Evolutionary conservation across 2,113 vertebrate genomes (phyloP).

Genomic region (Marmota monax): DNA sequence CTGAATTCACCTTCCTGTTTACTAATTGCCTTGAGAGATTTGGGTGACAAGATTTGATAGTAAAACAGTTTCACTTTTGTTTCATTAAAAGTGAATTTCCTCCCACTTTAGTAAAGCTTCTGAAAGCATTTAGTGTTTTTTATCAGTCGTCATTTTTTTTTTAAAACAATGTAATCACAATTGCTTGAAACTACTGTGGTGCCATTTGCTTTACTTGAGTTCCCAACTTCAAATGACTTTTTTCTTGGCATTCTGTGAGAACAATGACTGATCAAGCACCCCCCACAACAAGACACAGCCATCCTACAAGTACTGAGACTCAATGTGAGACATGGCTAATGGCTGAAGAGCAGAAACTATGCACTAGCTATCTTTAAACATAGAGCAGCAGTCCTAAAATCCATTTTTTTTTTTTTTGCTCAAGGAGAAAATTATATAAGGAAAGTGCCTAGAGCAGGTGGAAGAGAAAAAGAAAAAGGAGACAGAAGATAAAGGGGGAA

Average conservation of each 20-base stretch:
- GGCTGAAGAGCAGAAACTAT: too few species aligned
- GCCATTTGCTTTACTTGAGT: background rate
- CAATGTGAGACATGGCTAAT: background rate
- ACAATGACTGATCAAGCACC: background rate
- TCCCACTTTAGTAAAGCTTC: background rate
- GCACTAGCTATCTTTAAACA: background rate
- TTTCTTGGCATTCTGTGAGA: background rate
- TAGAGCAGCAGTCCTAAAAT: background rate
- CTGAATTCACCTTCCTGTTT: background rate
- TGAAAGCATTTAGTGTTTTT: background rate
- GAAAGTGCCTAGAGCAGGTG: background rate
- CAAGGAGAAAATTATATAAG: background rate
- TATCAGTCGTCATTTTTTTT: constrained; percentile 7
- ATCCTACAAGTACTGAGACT: background rate
- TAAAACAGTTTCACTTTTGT: background rate
- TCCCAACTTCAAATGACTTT: background rate
- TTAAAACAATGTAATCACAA: background rate
- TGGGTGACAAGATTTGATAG: background rate
- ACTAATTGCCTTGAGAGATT: background rate
- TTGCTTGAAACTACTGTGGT: background rate
- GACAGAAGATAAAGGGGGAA: background rate
- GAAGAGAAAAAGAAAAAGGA: background rate
- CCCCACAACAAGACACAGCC: background rate
- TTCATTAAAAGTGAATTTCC: background rate
- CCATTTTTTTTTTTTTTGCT: too few species aligned